Conservation (phyloP, 2,888 invertebrate genomes). For the Melangyna quadrimaculata region DNA sequence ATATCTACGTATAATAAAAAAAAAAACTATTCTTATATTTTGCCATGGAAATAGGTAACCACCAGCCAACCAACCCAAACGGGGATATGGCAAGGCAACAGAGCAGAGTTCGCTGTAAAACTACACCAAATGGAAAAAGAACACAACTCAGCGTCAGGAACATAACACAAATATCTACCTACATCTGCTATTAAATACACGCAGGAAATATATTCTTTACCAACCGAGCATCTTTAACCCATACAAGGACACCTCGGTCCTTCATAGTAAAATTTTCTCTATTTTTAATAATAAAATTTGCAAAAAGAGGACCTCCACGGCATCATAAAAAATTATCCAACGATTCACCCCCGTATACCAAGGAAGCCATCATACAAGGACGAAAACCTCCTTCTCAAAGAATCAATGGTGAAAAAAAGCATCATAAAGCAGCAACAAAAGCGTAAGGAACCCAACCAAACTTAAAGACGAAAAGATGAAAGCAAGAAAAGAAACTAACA, state of each 20-base stretch:
- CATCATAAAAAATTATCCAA: background rate
- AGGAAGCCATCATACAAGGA: conserved; percentile 26
- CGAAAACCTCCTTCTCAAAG: conserved; percentile 1
- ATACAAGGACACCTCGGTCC: conserved; percentile 34
- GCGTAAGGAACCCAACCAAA: conserved; percentile 45
- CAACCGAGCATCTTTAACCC: conserved; percentile 46
- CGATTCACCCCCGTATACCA: background rate
- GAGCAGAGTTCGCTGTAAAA: conserved; percentile 11
- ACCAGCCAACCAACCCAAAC: conserved; percentile 27
- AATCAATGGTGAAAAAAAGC: background rate
- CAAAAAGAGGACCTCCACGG: conserved; percentile 19
- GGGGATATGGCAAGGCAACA: background rate
- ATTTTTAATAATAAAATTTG: background rate
- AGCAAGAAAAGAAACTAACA: conserved; percentile 57
- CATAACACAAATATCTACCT: background rate
- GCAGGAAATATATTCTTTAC: conserved; percentile 30
- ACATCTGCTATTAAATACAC: conserved; percentile 37
- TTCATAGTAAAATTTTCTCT: conserved; percentile 12
- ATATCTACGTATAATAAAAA: background rate
- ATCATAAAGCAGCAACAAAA: conserved; percentile 22
- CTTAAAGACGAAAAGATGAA: conserved; percentile 56
- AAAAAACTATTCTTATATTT: conserved; percentile 31
- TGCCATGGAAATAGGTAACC: conserved; percentile 31
- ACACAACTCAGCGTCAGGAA: conserved; percentile 5
- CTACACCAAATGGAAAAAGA: background rate